Percentiles rank a stretch among this genome's conserved stretches.
Evolutionary conservation across 2,797 vertebrate genomes (phyloP).

Genomic region (Synaphobranchus kaupii): DNA sequence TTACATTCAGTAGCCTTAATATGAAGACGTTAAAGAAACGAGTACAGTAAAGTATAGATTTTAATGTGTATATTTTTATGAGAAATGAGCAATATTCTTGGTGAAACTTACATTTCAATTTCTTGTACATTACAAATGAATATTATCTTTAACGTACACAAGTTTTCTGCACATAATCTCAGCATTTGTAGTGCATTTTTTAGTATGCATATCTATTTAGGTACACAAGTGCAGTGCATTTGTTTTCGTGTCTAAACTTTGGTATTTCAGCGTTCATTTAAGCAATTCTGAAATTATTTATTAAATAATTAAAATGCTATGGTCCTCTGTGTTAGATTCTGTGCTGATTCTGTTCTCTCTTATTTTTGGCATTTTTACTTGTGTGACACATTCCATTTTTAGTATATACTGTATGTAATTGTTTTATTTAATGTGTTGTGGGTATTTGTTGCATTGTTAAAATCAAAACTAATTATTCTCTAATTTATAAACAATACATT

Average conservation of each 20-base stretch:
- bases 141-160: neutral
- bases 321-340: neutral
- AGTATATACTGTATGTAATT: neutral
- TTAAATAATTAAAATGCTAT: neutral
- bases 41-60: neutral
- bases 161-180: neutral
- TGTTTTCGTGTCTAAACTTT: slow-evolving; percentile 3
- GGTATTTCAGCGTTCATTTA: neutral
- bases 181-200: neutral
- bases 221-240: neutral
- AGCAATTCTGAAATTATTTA: neutral
- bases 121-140: neutral
- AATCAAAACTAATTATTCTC: neutral
- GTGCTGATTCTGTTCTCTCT: neutral
- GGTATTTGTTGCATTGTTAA: neutral
- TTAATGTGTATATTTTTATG: neutral
- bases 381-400: neutral
- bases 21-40: neutral
- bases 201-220: neutral
- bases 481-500: slow-evolving; percentile 3
- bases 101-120: neutral
- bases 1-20: neutral
- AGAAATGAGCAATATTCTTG: neutral
- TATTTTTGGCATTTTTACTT: neutral
- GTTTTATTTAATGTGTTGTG: neutral